Base-by-base conservation (phyloP, 2,797 vertebrate species). In the Sebastes aleutianus region DNA sequence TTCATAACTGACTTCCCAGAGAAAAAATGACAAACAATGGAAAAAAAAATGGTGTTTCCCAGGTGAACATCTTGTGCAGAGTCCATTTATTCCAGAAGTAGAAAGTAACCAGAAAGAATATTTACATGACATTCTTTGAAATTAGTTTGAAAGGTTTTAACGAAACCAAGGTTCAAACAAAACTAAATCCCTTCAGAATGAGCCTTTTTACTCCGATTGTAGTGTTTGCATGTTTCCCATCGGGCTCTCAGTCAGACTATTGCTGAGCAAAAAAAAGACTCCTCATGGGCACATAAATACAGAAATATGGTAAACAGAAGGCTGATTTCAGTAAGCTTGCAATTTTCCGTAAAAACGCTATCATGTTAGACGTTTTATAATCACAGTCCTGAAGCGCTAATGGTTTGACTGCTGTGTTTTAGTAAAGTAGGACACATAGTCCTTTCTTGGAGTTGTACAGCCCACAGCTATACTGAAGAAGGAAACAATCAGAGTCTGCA, bases 391-490 rank as follows among this genome's bases (percentile, higher is more conserved):
- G 61, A 72, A 80, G 72, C 83, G 18, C 63, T 67, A 65, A 78
- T 78, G 76, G 50, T 78, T 85, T 59, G 82, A 84, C 80, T 74
- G 68, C 79, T 79, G 67, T 39, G 66, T 85, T 79, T 87, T 27
- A 27, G 47, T 36, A 77, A 91, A 89, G 90, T 89, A 84, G 90
- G 90, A 87, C 89, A 88, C 78, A 71, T 12, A 53, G 70, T 69
- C 73, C 62, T 85, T 88, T 76, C 79, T 80, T 72, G 47, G 78
- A 72, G 75, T 47, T 70, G 83, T 66, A 50, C 64, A 86, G 80
- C 88, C 83, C 27, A n/a, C 58, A 79, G 88, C 80, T 32, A 79
- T 13, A 67, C 50, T 57, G 69, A 72, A 80, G 69, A 89, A 90
- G 73, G 66, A 84, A 86, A 81, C 86, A 85, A 78, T 83, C 82